phyloP scores from a whole-genome alignment of 2,113 vertebrate species.

The Chlorodrepanis virens region DNA sequence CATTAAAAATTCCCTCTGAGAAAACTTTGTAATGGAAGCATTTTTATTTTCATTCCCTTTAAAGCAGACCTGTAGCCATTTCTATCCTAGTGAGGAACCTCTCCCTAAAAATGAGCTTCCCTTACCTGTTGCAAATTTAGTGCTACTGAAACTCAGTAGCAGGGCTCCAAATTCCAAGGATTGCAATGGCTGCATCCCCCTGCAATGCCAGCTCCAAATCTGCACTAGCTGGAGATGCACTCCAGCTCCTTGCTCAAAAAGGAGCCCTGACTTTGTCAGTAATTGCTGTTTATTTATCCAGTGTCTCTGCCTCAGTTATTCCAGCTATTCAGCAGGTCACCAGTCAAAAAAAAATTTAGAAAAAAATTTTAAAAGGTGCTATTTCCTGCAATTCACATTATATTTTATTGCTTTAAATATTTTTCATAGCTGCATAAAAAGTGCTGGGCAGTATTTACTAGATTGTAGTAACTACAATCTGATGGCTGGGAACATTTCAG shows the following conservation, averaged over 20 bases:
- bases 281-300: background rate
- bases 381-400: background rate
- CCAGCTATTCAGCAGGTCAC: background rate
- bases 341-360: background rate
- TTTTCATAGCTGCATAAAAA: background rate
- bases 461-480: background rate
- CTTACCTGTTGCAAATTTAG: background rate
- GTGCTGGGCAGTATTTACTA: background rate
- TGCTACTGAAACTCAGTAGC: background rate
- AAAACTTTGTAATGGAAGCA: background rate
- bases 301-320: background rate
- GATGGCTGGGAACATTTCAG: background rate
- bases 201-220: background rate
- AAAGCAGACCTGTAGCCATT: background rate
- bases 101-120: background rate
- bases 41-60: background rate
- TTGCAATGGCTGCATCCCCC: background rate
- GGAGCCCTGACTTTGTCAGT: background rate
- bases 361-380: too few species aligned
- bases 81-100: background rate
- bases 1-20: background rate
- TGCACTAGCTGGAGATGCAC: background rate
- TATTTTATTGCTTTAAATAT: background rate
- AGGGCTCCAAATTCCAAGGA: background rate
- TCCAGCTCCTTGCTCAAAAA: background rate